These are phyloP conservation scores for Nomada fucata DNA, from an alignment of 2,888 invertebrate species.

Conservation along the genomic window DNA sequence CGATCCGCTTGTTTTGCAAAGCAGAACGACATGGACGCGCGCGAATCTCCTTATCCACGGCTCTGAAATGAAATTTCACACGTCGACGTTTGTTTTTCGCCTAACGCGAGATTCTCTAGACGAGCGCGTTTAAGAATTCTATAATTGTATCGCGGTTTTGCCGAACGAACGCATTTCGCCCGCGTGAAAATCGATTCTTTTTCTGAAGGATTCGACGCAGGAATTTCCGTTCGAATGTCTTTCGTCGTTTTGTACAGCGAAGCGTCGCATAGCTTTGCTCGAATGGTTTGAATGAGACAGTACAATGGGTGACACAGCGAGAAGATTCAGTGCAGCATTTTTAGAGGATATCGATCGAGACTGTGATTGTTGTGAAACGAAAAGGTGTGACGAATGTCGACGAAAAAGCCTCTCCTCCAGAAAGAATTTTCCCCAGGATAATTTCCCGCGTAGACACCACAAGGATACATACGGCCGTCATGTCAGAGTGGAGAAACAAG, in stretches of 20 bases:
- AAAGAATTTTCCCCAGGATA: constrained; percentile 55
- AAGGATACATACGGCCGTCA: constrained; percentile 43
- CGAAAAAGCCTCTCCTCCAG: constrained; percentile 67
- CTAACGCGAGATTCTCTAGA: constrained; percentile 12
- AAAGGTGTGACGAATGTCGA: constrained; percentile 45
- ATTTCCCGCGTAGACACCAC: constrained; percentile 59
- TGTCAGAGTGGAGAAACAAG: constrained; percentile 53
- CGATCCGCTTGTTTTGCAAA: constrained; percentile 42
- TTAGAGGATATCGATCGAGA: constrained; percentile 21
- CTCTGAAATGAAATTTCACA: constrained; percentile 47
- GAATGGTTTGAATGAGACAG: neutral
- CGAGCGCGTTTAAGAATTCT: neutral
- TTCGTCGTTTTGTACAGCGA: neutral
- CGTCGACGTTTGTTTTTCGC: constrained; percentile 44
- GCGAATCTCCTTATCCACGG: constrained; percentile 54
- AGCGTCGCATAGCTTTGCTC: neutral
- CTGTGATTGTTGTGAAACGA: constrained; percentile 31
- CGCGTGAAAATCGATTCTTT: neutral
- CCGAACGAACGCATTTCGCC: neutral
- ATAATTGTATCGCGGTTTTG: neutral
- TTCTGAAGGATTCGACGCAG: neutral
- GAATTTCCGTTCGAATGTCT: neutral
- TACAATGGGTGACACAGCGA: constrained; percentile 1
- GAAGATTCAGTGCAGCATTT: constrained; percentile 30
- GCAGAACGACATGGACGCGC: constrained; percentile 23